A percentile compares a stretch with the other conserved stretches of the same genome.
These are phyloP conservation scores for Campylomormyrus tamandua DNA, from an alignment of 2,113 vertebrate genomes.

Conservation along the genomic window DNA sequence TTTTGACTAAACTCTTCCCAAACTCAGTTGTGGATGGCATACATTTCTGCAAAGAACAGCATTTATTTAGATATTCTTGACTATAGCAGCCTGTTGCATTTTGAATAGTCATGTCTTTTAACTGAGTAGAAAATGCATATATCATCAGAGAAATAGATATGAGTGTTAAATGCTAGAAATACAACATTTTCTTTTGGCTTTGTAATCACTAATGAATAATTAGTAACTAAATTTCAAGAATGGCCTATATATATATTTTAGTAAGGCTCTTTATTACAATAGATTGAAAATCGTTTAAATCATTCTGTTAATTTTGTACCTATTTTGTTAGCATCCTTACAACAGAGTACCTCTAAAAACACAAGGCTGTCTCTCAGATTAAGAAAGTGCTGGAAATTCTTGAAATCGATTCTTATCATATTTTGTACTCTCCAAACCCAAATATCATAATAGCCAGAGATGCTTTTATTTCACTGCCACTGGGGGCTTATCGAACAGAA, in stretches of 20 bases:
- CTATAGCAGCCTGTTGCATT: neutral
- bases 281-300: neutral
- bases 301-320: neutral
- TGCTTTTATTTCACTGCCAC: neutral
- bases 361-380: neutral
- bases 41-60: neutral
- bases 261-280: neutral
- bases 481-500: neutral
- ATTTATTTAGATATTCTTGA: neutral
- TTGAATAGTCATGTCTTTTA: neutral
- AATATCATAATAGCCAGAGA: neutral
- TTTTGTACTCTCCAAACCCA: neutral
- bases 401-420: neutral
- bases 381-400: neutral
- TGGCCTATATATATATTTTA: neutral
- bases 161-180: neutral
- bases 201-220: neutral
- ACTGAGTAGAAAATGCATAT: neutral
- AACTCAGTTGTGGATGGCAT: neutral
- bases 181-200: neutral
- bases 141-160: neutral
- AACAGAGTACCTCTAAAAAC: neutral
- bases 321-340: neutral
- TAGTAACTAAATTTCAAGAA: neutral
- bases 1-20: neutral